Conservation (phyloP, 2,797 vertebrate species). For the Trematomus bernacchii region DNA sequence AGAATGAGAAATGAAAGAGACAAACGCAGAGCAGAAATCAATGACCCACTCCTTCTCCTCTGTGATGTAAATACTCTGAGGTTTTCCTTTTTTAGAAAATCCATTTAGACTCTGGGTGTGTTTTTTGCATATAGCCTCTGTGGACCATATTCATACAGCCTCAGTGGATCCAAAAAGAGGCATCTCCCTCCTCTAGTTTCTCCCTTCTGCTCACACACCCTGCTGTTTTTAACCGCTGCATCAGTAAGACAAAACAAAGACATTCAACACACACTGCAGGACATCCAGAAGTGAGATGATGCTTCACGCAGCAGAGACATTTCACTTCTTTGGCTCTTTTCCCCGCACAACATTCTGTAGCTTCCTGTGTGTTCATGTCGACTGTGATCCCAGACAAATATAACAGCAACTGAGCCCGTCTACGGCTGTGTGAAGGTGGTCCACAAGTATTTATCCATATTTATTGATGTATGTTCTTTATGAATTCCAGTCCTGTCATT, state of each 20-base stretch:
- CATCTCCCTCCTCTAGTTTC: slow-evolving; percentile 18
- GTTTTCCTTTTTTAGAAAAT: slow-evolving; percentile 56
- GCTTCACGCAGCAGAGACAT: slow-evolving; percentile 27
- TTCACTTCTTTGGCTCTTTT: slow-evolving; percentile 25
- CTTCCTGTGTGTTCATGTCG: slow-evolving; percentile 17
- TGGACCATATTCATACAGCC: slow-evolving; percentile 78
- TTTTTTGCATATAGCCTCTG: slow-evolving; percentile 84
- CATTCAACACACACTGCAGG: slow-evolving; percentile 32
- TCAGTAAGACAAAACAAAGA: slow-evolving; percentile 23
- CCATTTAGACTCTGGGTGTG: slow-evolving; percentile 82
- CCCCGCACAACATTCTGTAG: slow-evolving; percentile 16
- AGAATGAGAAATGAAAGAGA: slow-evolving; percentile 39
- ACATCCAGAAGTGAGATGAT: slow-evolving; percentile 28
- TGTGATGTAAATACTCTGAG: slow-evolving; percentile 80
- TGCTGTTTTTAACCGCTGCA: slow-evolving; percentile 39
- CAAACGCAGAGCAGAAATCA: slow-evolving; percentile 46
- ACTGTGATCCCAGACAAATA: slow-evolving; percentile 27
- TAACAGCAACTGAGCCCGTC: slow-evolving; percentile 33
- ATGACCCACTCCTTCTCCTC: slow-evolving; percentile 59
- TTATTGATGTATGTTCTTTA: slow-evolving; percentile 86
- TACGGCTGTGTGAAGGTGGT: slow-evolving; percentile 75
- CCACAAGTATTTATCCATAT: slow-evolving; percentile 82
- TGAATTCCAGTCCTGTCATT: slow-evolving; percentile 85
- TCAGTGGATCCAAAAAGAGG: slow-evolving; percentile 39
- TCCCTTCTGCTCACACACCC: slow-evolving; percentile 12